Conservation (phyloP, 1,140 invertebrate genomes). For the Drosophila yakuba region DNA sequence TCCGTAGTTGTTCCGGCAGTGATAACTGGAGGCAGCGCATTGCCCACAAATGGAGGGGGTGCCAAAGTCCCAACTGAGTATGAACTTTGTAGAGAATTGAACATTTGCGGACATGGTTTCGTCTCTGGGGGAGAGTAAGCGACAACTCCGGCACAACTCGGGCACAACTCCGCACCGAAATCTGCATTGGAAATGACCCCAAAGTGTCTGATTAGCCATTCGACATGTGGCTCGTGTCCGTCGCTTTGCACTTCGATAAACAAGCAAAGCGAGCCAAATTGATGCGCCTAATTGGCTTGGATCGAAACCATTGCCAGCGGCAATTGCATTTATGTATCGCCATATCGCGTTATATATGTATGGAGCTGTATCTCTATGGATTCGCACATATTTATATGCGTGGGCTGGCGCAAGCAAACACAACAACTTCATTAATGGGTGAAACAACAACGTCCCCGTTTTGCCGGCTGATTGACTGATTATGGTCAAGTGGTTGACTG, state of each 20-base stretch:
- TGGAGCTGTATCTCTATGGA: neutral
- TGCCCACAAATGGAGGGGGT: neutral
- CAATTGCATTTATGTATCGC: conserved; percentile 14
- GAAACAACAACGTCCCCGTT: conserved; percentile 57
- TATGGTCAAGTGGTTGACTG: conserved; percentile 77
- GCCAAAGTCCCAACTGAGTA: neutral
- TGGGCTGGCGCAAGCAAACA: conserved; percentile 70
- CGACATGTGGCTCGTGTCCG: conserved; percentile 74
- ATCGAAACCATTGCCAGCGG: conserved; percentile 49
- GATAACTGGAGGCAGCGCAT: conserved; percentile 8
- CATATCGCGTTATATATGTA: neutral
- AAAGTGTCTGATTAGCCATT: conserved; percentile 66
- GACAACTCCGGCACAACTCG: neutral
- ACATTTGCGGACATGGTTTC: neutral
- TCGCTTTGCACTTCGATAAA: conserved; percentile 49
- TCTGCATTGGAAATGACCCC: conserved; percentile 54
- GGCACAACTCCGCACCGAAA: conserved; percentile 15
- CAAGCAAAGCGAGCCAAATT: conserved; percentile 55
- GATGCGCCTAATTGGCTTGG: conserved; percentile 76
- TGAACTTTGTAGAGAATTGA: conserved; percentile 25
- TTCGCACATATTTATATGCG: conserved; percentile 67
- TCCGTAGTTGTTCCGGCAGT: neutral
- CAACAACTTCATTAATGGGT: conserved; percentile 77
- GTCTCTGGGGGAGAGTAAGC: neutral
- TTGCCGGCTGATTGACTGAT: conserved; percentile 78